Evolutionary conservation across 2,888 invertebrate genomes (phyloP), one percentile per base, ranked within the genome.

Genomic region (Bombylius discolor): DNA sequence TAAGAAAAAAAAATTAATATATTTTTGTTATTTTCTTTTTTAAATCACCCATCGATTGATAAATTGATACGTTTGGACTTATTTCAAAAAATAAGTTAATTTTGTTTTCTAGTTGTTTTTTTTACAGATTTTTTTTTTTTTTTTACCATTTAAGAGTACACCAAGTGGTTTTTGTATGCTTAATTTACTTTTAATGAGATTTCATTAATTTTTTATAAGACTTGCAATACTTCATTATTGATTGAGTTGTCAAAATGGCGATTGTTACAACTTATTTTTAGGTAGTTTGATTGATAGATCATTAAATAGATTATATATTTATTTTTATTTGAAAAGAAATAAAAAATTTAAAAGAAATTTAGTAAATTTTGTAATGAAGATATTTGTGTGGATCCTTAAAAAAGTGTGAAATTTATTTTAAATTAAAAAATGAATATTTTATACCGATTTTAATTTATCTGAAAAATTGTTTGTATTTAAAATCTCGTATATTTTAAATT

Each of bases 141-240:
- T 36, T 8, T 36, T 8, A 36, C 8, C 5, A 36, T 5, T 36
- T 42, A 42, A 11, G 11, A 42, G 39, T 42, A 42, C 23, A 23
- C 39, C 39, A 42, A 42, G 23, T 14, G 13, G 36, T 31, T 31
- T 44, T 42, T 42, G 53, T 39, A 39, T 48, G 42, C 36, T 31
- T 53, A 53, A 53, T 48, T 53, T 47, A 53, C 31, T 53, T 48
- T 48, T 53, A 53, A 53, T 53, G 53, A 53, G 53, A 53, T 33
- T 48, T 48, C 39, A 48, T 48, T 47, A 42, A 42, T 42, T 42
- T 42, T 42, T 42, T 42, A 42, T 42, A 42, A 11, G 39, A 42
- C 39, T 42, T 42, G 39, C 39, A 42, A 42, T 42, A 42, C 11
- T 42, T 42, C 39, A 42, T 42, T 42, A 42, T 42, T 42, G 39